Percentiles rank a stretch among this genome's conserved stretches.
Evolutionary conservation across 2,113 vertebrate species (phyloP).

Genomic region (Eclectus roratus): DNA sequence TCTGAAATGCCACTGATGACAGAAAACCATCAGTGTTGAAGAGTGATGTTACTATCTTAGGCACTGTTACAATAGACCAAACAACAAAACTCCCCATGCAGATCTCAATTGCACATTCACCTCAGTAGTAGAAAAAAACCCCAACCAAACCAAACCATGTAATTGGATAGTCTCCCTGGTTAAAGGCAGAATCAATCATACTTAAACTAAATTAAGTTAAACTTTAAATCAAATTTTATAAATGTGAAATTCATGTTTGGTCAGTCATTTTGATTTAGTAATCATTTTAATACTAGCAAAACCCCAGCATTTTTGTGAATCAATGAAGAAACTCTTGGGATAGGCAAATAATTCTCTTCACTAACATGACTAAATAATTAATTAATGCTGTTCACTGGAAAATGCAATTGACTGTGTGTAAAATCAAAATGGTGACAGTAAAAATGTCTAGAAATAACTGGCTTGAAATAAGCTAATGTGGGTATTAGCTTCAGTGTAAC

Average conservation of each 20-base stretch:
- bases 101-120: not conserved
- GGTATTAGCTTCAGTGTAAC: not conserved
- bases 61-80: not conserved
- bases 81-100: not conserved
- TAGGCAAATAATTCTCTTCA: not conserved
- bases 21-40: not conserved
- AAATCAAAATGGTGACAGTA: not conserved
- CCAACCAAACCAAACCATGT: too few species aligned
- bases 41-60: accelerated
- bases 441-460: not conserved
- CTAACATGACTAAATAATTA: accelerated
- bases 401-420: not conserved
- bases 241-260: not conserved
- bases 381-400: not conserved
- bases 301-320: not conserved
- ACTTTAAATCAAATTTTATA: not conserved
- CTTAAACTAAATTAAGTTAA: not conserved
- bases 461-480: not conserved
- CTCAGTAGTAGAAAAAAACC: not conserved
- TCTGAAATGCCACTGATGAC: not conserved
- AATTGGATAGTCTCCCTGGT: not conserved
- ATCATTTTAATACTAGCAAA: not conserved
- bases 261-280: not conserved
- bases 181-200: not conserved
- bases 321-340: not conserved